Evolutionary conservation across 2,888 invertebrate species (phyloP).

Genomic region (Yponomeuta sedellus): DNA sequence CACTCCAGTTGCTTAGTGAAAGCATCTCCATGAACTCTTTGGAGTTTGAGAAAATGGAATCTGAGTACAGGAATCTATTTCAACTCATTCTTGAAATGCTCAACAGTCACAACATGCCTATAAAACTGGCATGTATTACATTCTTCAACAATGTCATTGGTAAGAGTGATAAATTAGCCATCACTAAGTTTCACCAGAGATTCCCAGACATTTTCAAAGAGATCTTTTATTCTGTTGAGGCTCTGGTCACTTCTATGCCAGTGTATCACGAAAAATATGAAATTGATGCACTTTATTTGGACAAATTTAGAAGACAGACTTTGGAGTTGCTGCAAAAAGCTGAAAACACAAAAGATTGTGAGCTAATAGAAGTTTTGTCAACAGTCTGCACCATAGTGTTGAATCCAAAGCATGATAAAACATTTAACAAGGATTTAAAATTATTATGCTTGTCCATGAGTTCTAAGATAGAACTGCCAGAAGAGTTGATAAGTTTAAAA

Average conservation of each 20-base stretch:
- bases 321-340: conserved; percentile 35
- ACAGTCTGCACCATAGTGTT: conserved; percentile 46
- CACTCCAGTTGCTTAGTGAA: conserved; percentile 52
- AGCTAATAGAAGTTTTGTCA: conserved; percentile 31
- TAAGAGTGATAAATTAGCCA: conserved; percentile 43
- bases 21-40: conserved; percentile 50
- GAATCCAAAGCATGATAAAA: conserved; percentile 31
- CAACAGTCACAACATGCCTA: conserved; percentile 50
- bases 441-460: conserved; percentile 9
- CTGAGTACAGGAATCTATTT: conserved; percentile 37
- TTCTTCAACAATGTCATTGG: conserved; percentile 51
- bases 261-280: conserved; percentile 52
- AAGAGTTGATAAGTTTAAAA: conserved; percentile 22
- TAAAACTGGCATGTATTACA: conserved; percentile 48
- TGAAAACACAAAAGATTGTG: conserved; percentile 26
- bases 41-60: conserved; percentile 34
- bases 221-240: conserved; percentile 41
- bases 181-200: conserved; percentile 35
- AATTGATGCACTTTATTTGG: conserved; percentile 36
- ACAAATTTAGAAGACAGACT: conserved; percentile 39
- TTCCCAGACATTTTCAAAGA: conserved; percentile 42
- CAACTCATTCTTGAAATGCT: conserved; percentile 42
- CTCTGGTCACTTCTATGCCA: conserved; percentile 40
- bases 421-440: conserved; percentile 44
- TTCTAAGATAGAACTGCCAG: conserved; percentile 21